Evolutionary conservation across 1,140 invertebrate genomes (phyloP), one percentile per base, ranked within the genome.

Genomic region (Scaptodrosophila lebanonensis): DNA sequence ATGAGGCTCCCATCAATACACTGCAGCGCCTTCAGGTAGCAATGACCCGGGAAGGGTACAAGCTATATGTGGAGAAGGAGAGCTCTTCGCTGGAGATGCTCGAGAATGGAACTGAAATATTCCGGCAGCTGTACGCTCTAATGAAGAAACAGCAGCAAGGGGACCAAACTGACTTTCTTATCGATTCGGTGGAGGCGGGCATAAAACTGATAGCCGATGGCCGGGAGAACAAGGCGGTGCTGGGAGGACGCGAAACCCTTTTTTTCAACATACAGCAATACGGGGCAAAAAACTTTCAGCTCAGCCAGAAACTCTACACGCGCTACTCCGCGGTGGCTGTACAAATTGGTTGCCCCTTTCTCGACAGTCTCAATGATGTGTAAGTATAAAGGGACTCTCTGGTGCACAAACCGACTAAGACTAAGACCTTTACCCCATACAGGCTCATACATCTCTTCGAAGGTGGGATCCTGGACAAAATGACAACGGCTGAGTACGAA

Each of bases 31-130:
- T 93, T 9, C 89, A 91, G 62, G 83, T 88, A 40, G 91, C 89
- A 1, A 93, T 93, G 91, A 85, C 86, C 16, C 85, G 88, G 7
- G 86, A 88, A 42, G 89, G 88, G 5, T 93, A 92, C 59, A 89
- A 90, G 16, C 68, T 93, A 20, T 89, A 91, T 27, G 91, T 93
- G 13, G 92, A 93, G 82, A 89, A 89, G 44, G 90, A 92, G 66
- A 92, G 92, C 64, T 92, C 91, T 2, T 91, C 91, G 0, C 85
- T 92, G 54, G 88, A 91, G 32, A 90, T 92, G 67, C 85, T 93
- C n/a, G 90, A 93, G 91, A 93, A 93, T 84, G 91, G 92, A n/a
- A 93, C 91, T n/a, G 92, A 91, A 25, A 88, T 92, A 27, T 93
- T 92, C 59, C 89, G 90, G 0, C 88, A 89, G 53, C 87, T 93